These are phyloP conservation scores for Mastomys coucha DNA, from an alignment of 2,113 vertebrate genomes.

Conservation along the genomic window DNA sequence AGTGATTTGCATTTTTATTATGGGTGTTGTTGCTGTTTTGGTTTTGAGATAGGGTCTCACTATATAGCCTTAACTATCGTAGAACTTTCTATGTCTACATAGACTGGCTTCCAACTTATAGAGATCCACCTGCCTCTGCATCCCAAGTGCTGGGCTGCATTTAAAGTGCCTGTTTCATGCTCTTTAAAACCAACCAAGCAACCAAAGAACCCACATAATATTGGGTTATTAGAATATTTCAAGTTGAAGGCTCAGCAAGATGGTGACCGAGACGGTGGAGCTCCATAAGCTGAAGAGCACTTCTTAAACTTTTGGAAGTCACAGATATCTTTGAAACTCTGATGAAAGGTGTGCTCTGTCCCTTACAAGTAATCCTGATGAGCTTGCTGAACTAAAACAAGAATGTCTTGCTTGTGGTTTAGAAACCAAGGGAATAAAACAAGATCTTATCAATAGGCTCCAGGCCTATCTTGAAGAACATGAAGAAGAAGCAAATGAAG, in stretches of 20 bases:
- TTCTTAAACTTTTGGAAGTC: conserved; percentile 82
- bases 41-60: background rate
- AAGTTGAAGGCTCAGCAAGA: too few relatives aligned
- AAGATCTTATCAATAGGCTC: conserved; percentile 93
- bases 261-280: too few relatives aligned
- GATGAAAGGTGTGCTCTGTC: conserved; percentile 79
- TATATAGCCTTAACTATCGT: background rate
- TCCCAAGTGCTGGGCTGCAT: background rate
- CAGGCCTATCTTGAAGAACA: conserved; percentile 95
- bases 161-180: background rate
- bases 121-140: background rate
- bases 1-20: background rate
- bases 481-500: too few relatives aligned
- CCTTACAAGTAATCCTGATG: too few relatives aligned
- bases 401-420: conserved; percentile 94
- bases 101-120: background rate
- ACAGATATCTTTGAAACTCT: conserved; percentile 81
- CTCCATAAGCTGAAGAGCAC: conserved; percentile 49
- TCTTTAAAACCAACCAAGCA: background rate
- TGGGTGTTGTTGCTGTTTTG: too few relatives aligned
- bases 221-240: too few relatives aligned
- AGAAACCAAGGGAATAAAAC: conserved; percentile 95
- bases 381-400: conserved; percentile 95
- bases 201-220: background rate
- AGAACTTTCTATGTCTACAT: background rate